Percentiles rank a stretch among this genome's conserved stretches.
phyloP scores from a whole-genome alignment of 2,888 invertebrate genomes.

The Callinectes sapidus region DNA sequence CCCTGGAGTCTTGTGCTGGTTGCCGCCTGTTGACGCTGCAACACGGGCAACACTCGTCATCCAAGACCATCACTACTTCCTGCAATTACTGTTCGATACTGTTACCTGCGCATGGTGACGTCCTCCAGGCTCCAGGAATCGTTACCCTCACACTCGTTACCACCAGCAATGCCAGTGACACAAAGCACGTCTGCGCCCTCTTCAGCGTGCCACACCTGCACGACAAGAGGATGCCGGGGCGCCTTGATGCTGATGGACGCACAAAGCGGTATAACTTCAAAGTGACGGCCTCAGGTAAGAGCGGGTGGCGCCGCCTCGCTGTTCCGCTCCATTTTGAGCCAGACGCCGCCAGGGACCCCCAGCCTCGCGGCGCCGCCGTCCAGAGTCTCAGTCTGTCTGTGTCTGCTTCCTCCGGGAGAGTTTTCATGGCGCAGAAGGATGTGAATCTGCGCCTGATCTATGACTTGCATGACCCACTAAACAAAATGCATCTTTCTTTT shows the following conservation, averaged over 20 bases:
- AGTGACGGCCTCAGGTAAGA: not conserved
- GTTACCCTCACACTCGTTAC: not conserved
- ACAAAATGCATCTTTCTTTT: not conserved
- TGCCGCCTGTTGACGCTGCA: not conserved
- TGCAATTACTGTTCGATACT: not conserved
- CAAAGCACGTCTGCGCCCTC: slow-evolving; percentile 14
- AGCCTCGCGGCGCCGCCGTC: slow-evolving; percentile 7
- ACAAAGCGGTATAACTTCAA: slow-evolving; percentile 21
- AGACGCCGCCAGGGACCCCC: slow-evolving; percentile 19
- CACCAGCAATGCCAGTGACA: not conserved
- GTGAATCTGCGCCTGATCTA: not conserved
- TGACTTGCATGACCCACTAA: not conserved
- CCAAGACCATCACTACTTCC: not conserved
- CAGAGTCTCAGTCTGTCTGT: not conserved
- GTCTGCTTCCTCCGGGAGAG: not conserved
- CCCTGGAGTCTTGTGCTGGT: not conserved
- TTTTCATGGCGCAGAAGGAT: not conserved
- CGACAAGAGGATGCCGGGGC: not conserved
- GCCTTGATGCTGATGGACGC: slow-evolving; percentile 15
- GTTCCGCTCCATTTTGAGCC: slow-evolving; percentile 14
- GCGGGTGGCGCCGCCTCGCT: slow-evolving; percentile 26
- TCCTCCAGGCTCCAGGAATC: not conserved
- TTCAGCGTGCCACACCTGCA: not conserved
- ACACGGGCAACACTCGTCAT: not conserved
- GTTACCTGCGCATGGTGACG: not conserved